phyloP scores from a whole-genome alignment of 2,888 invertebrate genomes.

The Stenchaetothrips biformis region DNA sequence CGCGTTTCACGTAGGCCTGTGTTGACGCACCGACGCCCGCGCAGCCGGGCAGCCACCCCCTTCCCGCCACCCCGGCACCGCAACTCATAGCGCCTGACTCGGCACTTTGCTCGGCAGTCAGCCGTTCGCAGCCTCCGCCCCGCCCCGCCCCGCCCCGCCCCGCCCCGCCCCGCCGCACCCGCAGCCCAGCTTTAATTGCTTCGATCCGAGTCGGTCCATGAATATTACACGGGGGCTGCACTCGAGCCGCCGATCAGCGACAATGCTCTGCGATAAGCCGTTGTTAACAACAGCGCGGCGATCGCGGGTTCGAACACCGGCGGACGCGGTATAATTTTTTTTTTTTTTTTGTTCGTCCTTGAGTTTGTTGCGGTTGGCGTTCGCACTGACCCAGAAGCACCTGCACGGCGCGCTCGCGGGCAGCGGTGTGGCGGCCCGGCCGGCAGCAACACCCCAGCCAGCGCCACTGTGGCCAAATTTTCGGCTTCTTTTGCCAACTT shows the following conservation, averaged over 20 bases:
- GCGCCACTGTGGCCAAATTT: conserved; percentile 23
- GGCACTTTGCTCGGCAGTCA: conserved; percentile 14
- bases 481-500: neutral
- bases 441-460: conserved; percentile 34
- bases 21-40: conserved; percentile 9
- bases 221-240: conserved; percentile 33
- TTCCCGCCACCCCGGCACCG: conserved; percentile 29
- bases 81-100: conserved; percentile 26
- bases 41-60: neutral
- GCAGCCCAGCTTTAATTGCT: conserved; percentile 45
- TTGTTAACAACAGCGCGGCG: neutral
- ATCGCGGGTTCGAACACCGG: no score
- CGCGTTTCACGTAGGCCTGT: neutral
- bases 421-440: conserved; percentile 27
- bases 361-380: no score
- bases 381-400: conserved; percentile 3
- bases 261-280: neutral
- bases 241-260: conserved; percentile 31
- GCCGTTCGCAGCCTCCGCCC: conserved; percentile 30
- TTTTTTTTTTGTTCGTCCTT: no score
- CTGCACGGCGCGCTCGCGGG: neutral
- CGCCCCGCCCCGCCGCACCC: conserved; percentile 27
- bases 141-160: conserved; percentile 29
- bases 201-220: conserved; percentile 44
- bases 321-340: no score